Base-by-base conservation (phyloP, 1,140 invertebrate genomes). In the Drosophila albomicans region DNA sequence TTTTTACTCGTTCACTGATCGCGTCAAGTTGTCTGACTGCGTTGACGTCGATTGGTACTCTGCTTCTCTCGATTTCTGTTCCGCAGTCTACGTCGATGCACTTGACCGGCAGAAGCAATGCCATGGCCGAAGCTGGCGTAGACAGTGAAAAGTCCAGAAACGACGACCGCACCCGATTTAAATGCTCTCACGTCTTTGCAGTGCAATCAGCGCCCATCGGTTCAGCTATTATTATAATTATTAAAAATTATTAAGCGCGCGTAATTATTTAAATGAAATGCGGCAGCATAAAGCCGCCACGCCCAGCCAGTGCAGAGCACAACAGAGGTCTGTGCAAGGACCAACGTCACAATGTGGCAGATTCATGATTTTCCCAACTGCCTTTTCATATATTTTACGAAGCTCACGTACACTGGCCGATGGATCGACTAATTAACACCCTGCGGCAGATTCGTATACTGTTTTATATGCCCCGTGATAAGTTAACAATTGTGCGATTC, bases 231-330 rank as follows among this genome's bases (percentile, higher is more conserved):
- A 89, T 89, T 90, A 90, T 90, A 90, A 89, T 89, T 89, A 90
- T 85, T 86, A 89, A 90, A 89, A 89, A 89, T 89, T 89, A 89
- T 89, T 89, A 89, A 89, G 85, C 86, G 66, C 63, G 81, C 75
- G 85, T 89, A 89, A 89, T 89, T 89, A 89, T 89, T 89, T 89
- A 90, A 89, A 90, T 89, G 78, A 89, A 87, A 89, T 81, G 72
- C 78, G 69, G 67, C 51, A 45, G 75, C 70, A 78, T 58, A 38
- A 74, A 63, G 30, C 30, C 8, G 38, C 58, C 58, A 74, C 70
- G 70, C 70, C 75, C 20, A 8, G 16, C 41, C 32, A 8, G 52
- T 45, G 38, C 41, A 25, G 20, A 25, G 20, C 20, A 25, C 3
- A 25, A 25, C 35, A 38, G 35, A 28, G 13, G 8, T 25, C 20